A percentile compares a stretch with the other conserved stretches of the same genome.
phyloP scores from a whole-genome alignment of 2,888 invertebrate species.

The Oxystoma pomonae region DNA sequence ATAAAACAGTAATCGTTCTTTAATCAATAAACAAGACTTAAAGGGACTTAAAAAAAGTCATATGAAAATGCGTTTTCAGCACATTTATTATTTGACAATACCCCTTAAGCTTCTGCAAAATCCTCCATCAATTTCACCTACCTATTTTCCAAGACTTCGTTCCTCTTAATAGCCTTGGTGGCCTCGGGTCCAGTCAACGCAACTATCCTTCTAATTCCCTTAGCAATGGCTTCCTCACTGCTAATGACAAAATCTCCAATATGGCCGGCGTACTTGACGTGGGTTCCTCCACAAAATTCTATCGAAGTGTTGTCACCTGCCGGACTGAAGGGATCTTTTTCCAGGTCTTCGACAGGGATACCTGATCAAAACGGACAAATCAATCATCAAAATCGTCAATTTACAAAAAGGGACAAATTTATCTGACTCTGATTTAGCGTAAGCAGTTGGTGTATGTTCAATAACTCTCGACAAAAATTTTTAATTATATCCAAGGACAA shows the following conservation, averaged over 20 bases:
- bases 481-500: too few relatives aligned
- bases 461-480: too few relatives aligned
- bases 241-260: slow-evolving; percentile 94
- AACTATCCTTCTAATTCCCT: slow-evolving; percentile 93
- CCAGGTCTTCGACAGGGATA: slow-evolving; percentile 83
- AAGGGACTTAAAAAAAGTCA: too few relatives aligned
- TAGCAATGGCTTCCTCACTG: slow-evolving; percentile 98
- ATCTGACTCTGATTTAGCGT: too few relatives aligned
- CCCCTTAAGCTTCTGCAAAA: too few relatives aligned
- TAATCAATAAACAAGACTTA: too few relatives aligned
- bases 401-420: too few relatives aligned
- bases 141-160: slow-evolving; percentile 68
- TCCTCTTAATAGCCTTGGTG: slow-evolving; percentile 76
- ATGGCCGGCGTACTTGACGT: slow-evolving; percentile 86
- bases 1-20: too few relatives aligned
- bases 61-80: too few relatives aligned
- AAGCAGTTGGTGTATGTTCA: too few relatives aligned
- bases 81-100: too few relatives aligned
- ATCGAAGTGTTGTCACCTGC: slow-evolving; percentile 84
- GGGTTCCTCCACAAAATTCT: slow-evolving; percentile 99
- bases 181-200: slow-evolving; percentile 96
- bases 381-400: neutral
- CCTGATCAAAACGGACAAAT: slow-evolving; percentile 13
- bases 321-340: slow-evolving; percentile 77
- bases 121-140: too few relatives aligned